A percentile compares a stretch with the other conserved stretches of the same genome.
phyloP scores from a whole-genome alignment of 2,113 vertebrate genomes.

The Tichodroma muraria region DNA sequence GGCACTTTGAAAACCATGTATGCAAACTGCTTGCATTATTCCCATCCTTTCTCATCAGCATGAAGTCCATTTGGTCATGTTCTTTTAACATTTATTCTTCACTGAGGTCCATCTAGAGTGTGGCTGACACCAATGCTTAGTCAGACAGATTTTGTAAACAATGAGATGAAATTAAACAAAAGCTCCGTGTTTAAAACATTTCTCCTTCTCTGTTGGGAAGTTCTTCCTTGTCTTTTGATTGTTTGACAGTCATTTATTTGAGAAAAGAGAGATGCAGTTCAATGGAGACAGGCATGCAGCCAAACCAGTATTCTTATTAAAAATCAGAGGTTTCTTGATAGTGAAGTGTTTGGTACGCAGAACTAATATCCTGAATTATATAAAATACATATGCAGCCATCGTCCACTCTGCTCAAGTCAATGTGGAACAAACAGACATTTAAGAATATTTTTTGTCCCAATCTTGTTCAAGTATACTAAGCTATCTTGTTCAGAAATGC shows the following conservation, averaged over 20 bases:
- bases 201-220: neutral
- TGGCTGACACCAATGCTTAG: neutral
- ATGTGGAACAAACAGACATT: neutral
- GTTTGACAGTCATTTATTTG: neutral
- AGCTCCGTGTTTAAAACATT: neutral
- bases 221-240: neutral
- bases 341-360: neutral
- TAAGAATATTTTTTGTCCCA: neutral
- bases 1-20: neutral
- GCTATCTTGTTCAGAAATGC: neutral
- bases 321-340: neutral
- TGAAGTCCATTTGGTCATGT: neutral
- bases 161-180: neutral
- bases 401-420: neutral
- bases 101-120: neutral
- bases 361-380: neutral
- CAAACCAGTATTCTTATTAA: neutral
- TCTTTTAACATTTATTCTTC: neutral
- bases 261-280: neutral
- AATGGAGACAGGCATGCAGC: neutral
- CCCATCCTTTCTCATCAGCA: neutral
- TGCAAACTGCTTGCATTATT: rapidly evolving
- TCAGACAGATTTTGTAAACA: neutral
- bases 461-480: neutral
- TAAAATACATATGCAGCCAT: neutral